Evolutionary conservation across 2,888 invertebrate genomes (phyloP).

Genomic region (Agrotis clavis): DNA sequence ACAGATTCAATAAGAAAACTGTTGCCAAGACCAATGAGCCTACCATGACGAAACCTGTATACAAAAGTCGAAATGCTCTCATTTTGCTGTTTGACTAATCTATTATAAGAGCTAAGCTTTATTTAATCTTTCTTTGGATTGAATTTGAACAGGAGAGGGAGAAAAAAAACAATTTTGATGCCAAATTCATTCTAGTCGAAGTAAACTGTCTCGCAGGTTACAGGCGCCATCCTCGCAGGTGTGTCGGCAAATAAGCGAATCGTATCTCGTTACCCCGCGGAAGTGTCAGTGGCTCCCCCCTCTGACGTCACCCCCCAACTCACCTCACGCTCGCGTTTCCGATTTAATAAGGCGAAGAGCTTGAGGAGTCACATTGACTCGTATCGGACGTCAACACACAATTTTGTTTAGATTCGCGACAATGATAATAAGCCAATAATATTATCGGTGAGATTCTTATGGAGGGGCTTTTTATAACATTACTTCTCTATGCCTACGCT

Average conservation of each 20-base stretch:
- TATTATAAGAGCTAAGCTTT: neutral
- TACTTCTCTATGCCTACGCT: too few relatives aligned
- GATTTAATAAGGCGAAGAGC: slow-evolving; percentile 67
- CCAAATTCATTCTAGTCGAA: slow-evolving; percentile 1
- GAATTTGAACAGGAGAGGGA: neutral
- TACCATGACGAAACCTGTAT: too few relatives aligned
- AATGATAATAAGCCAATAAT: slow-evolving; percentile 37
- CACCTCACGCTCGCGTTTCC: slow-evolving; percentile 58
- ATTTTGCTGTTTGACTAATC: neutral
- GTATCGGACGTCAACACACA: slow-evolving; percentile 54
- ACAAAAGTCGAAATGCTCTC: too few relatives aligned
- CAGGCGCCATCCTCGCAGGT: slow-evolving; percentile 35
- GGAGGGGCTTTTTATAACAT: slow-evolving; percentile 15
- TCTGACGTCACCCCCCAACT: slow-evolving; percentile 10
- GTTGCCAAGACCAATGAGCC: too few relatives aligned
- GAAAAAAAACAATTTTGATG: neutral
- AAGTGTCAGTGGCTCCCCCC: slow-evolving; percentile 64
- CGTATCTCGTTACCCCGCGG: slow-evolving; percentile 67
- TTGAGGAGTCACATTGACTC: slow-evolving; percentile 50
- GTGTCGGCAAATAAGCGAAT: slow-evolving; percentile 61
- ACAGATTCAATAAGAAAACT: too few relatives aligned
- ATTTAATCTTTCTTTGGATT: too few relatives aligned
- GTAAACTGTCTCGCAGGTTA: slow-evolving; percentile 20
- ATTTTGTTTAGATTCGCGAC: slow-evolving; percentile 45
- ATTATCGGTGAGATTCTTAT: neutral